Evolutionary conservation across 2,888 invertebrate genomes (phyloP).

Genomic region (Clepsis dumicolana): DNA sequence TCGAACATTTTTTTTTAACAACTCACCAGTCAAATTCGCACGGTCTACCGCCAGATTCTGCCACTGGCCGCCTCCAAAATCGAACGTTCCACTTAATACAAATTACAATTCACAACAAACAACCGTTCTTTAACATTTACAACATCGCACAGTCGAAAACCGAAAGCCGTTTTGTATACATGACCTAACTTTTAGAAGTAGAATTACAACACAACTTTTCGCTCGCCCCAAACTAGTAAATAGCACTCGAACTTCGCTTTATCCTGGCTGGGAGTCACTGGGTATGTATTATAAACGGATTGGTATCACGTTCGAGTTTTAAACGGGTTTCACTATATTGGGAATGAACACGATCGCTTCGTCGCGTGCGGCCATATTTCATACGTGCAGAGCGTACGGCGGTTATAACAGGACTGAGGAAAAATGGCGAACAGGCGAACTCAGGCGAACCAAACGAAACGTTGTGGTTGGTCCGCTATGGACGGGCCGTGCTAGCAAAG

Average conservation of each 20-base stretch:
- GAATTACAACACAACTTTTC: constrained; percentile 57
- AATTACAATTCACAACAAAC: constrained; percentile 38
- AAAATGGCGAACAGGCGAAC: too few relatives aligned
- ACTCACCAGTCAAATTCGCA: constrained; percentile 32
- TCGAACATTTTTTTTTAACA: constrained; percentile 13
- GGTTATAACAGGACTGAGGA: constrained; percentile 73
- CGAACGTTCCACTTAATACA: constrained; percentile 36
- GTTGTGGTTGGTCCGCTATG: constrained; percentile 50
- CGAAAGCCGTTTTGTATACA: constrained; percentile 45
- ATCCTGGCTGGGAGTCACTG: constrained; percentile 12
- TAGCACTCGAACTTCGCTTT: constrained; percentile 19
- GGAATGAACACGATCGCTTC: constrained; percentile 64
- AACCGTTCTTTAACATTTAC: constrained; percentile 52
- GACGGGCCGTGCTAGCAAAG: constrained; percentile 65
- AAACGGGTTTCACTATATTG: constrained; percentile 55
- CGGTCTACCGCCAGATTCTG: constrained; percentile 31
- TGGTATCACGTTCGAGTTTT: constrained; percentile 47
- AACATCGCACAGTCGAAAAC: constrained; percentile 53
- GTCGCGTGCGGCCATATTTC: constrained; percentile 49
- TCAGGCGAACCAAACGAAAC: constrained; percentile 59
- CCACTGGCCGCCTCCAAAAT: constrained; percentile 24
- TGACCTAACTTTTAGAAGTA: constrained; percentile 45
- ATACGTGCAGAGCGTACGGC: constrained; percentile 56
- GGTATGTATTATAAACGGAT: neutral
- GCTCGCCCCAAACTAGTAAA: constrained; percentile 12